These are phyloP conservation scores for Meloidogyne exigua DNA, from an alignment of 1,140 invertebrate genomes.

Conservation along the genomic window DNA sequence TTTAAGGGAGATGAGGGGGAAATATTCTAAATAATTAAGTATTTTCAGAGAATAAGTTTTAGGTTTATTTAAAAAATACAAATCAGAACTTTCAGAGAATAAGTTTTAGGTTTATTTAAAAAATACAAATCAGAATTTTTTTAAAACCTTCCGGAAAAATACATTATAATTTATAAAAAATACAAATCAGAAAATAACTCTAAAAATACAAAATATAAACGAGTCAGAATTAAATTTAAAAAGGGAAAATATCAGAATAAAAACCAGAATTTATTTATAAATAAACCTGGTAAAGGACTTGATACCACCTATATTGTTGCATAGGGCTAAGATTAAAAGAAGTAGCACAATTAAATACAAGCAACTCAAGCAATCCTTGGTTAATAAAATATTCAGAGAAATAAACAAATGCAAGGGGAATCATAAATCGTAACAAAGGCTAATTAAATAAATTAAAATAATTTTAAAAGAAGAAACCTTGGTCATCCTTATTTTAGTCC, in stretches of 20 bases:
- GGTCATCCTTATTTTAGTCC: constrained; percentile 13
- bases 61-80: background rate
- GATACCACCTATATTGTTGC: constrained; percentile 79
- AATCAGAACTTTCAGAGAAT: background rate
- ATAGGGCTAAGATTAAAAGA: constrained; percentile 70
- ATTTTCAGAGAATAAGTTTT: too few species aligned
- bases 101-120: background rate
- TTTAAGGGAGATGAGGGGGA: too few species aligned
- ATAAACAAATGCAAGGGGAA: constrained; percentile 78
- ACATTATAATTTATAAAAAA: too few species aligned
- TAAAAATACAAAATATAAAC: too few species aligned
- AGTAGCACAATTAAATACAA: constrained; percentile 70
- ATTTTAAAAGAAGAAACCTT: background rate
- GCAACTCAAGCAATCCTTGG: constrained; percentile 78
- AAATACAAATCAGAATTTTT: background rate
- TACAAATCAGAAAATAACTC: too few species aligned
- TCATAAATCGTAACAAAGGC: constrained; percentile 75
- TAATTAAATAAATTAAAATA: background rate
- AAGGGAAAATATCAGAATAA: background rate
- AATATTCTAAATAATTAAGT: too few species aligned
- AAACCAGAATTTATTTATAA: background rate
- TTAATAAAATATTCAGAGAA: constrained; percentile 87
- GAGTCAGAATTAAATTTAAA: background rate
- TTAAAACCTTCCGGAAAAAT: too few species aligned
- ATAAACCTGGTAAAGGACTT: constrained; percentile 77